Base-by-base conservation (phyloP, 2,888 invertebrate species). In the Tachina lurida region DNA sequence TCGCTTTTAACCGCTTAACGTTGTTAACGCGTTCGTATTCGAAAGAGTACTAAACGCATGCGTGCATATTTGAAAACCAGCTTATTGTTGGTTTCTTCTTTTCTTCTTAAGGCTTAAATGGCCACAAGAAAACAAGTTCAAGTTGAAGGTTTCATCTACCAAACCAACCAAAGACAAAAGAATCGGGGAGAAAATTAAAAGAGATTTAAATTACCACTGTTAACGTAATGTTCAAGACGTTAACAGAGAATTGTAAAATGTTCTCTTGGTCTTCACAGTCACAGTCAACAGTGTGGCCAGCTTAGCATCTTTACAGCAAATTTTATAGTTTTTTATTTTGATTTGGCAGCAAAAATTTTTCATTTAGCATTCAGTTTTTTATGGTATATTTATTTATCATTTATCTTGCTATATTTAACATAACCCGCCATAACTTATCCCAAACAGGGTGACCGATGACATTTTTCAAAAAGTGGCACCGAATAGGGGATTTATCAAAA, bases 41-140 rank as follows among this genome's bases (percentile, higher is more conserved):
- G 63, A 54, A 83, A 87, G 79, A 86, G 74, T 47, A 87, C 87
- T 87, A 84, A 86, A 52, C 85, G 81, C 82, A 79, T 79, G 84
- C 87, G 86, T 78, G 76, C 58, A 56, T 41, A 17, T 70, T 73
- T 13, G 19, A 67, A 86, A 86, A 86, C 86, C 83, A 86, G 79
- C 76, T 82, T 85, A 65, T 75, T 62, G n/a, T 62, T 31, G 41
- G 56, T 54, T 54, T 73, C 54, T 31, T 56, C 1, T 9, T 12
- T 54, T 41, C 10, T 43, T 75, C 12, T 39, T 39, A 54, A 45
- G 68, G 56, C 52, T 76, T 22, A 73, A 71, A 54, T 63, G 62
- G 62, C 62, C 39, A 58, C 52, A 22, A 63, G 49, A 45, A 74
- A 84, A 86, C 75, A 86, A 87, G 87, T 87, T 86, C 87, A 86